Evolutionary conservation across 2,113 vertebrate species (phyloP), one percentile per base, ranked within the genome.

Genomic region (Nannobrachium achirus): DNA sequence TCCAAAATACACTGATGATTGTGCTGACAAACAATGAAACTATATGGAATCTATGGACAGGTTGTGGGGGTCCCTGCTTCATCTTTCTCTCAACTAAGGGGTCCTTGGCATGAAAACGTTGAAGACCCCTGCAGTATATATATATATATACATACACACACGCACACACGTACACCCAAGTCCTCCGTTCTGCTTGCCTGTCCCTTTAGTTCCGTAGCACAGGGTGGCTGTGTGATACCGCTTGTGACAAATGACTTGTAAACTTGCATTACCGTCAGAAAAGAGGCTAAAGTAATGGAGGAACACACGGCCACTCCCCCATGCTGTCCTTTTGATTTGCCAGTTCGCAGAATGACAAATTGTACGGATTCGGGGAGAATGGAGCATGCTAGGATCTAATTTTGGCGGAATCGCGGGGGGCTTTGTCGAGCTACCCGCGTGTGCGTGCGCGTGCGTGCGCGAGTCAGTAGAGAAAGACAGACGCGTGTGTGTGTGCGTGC

Each of bases 161-260:
- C 20, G 4, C 20, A 25, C 20, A 4, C 20, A 25, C 20, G 20
- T 4, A 25, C 20, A 25, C 20, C 1, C 4, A 2, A 1, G 4
- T 4, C 1, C 4, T 25, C 20, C 4, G 20, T 25, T 25, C 20
- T 25, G 20, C 20, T 25, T 39, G 39, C 9, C n/a, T 46, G 41
- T 67, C 57, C 61, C 40, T 42, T 61, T 57, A 58, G 66, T 20
- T 76, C 58, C 68, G 48, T 73, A 62, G 78, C 62, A 41, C 48
- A 63, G 58, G 40, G 63, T 48, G 65, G 61, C 66, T 71, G 18
- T 78, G 52, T 49, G 69, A 80, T 85, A 75, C 63, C 25, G 58
- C 19, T 46, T 56, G 63, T 87, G 84, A 86, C 77, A 90, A 88
- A 89, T 87, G 83, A 86, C 86, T 85, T 84, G 86, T 83, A 89